Conservation (phyloP, 2,888 invertebrate genomes). For the Chrysodeixis includens region DNA sequence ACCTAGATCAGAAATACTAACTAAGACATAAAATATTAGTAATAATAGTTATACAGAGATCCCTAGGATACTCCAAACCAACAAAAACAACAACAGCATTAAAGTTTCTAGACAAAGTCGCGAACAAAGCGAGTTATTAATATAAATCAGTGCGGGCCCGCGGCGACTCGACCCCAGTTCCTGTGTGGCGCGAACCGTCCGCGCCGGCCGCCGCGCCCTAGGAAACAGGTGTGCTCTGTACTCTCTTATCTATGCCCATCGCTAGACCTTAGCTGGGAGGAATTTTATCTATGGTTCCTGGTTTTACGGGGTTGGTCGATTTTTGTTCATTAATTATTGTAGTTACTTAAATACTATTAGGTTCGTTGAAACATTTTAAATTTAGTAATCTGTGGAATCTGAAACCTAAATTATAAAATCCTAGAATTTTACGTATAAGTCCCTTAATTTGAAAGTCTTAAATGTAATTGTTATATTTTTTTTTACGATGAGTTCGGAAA, state of each 20-base stretch:
- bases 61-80: too few relatives aligned
- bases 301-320: constrained; percentile 43
- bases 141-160: constrained; percentile 50
- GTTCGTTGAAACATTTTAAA: not conserved
- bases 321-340: constrained; percentile 8
- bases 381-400: too few relatives aligned
- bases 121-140: constrained; percentile 44
- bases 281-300: constrained; percentile 52
- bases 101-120: constrained; percentile 9
- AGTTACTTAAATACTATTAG: too few relatives aligned
- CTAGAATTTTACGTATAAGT: too few relatives aligned
- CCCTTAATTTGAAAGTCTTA: too few relatives aligned
- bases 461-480: too few relatives aligned
- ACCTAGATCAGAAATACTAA: too few relatives aligned
- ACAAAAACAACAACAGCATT: not conserved
- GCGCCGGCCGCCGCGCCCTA: constrained; percentile 49
- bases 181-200: constrained; percentile 52
- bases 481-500: too few relatives aligned
- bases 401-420: too few relatives aligned
- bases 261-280: constrained; percentile 40
- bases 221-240: constrained; percentile 58
- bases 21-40: not conserved
- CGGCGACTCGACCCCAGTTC: constrained; percentile 58
- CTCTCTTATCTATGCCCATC: constrained; percentile 56
- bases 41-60: not conserved